A percentile compares a stretch with the other conserved stretches of the same genome.
Evolutionary conservation across 2,888 invertebrate genomes (phyloP).

Genomic region (Noctua janthina): DNA sequence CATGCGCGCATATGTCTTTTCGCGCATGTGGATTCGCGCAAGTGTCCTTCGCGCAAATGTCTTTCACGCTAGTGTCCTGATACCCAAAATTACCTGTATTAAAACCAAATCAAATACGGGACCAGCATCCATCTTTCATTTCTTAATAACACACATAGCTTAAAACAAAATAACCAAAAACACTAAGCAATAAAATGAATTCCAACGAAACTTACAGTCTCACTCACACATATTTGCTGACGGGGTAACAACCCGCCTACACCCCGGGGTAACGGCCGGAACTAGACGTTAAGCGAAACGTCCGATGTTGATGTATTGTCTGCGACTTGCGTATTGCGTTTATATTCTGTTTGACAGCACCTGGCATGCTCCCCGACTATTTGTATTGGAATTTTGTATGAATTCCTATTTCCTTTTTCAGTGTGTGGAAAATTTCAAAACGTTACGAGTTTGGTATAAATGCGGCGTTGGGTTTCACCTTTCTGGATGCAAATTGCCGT

Average conservation of each 20-base stretch:
- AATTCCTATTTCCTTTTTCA: constrained; percentile 39
- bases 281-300: constrained; percentile 73
- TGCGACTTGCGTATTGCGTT: constrained; percentile 58
- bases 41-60: no score
- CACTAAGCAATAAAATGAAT: constrained; percentile 24
- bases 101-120: not conserved
- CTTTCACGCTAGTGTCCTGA: no score
- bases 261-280: constrained; percentile 57
- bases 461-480: constrained; percentile 20
- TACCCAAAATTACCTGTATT: not conserved
- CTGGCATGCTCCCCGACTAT: constrained; percentile 37
- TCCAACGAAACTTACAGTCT: constrained; percentile 41
- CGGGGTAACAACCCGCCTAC: constrained; percentile 33
- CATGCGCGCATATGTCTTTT: no score
- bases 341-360: constrained; percentile 45
- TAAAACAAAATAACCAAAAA: not conserved
- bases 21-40: no score
- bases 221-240: constrained; percentile 51
- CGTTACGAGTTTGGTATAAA: constrained; percentile 17
- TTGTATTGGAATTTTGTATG: constrained; percentile 53
- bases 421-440: constrained; percentile 45
- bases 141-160: not conserved
- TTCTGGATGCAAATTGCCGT: constrained; percentile 28
- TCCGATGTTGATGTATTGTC: constrained; percentile 74
- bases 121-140: not conserved